Evolutionary conservation across 2,113 vertebrate species (phyloP).

Genomic region (Prionailurus bengalensis): DNA sequence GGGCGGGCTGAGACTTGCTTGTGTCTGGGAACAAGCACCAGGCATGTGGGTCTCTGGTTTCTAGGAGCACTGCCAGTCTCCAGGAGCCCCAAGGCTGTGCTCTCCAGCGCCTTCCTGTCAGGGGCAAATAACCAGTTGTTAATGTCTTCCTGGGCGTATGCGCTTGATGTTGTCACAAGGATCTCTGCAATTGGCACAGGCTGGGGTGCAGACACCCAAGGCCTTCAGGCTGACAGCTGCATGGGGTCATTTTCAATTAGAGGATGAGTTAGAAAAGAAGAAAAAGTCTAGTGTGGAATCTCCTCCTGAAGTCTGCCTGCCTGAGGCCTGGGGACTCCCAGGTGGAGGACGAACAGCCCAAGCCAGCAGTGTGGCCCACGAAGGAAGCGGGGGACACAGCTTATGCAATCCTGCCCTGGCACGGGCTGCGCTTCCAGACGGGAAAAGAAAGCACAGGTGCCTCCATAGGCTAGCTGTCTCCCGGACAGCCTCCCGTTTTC

Average conservation of each 20-base stretch:
- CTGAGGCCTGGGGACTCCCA: background rate
- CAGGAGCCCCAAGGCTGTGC: background rate
- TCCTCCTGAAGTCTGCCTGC: background rate
- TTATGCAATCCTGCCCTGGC: background rate
- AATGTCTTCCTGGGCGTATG: constrained; percentile 54
- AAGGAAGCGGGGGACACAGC: background rate
- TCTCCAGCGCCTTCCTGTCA: background rate
- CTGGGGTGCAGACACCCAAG: background rate
- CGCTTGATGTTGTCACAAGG: constrained; percentile 40
- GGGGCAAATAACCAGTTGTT: constrained; percentile 29
- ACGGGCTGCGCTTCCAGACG: background rate
- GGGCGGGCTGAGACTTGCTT: background rate
- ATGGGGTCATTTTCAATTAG: constrained; percentile 59
- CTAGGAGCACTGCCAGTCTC: background rate
- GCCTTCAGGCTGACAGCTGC: constrained; percentile 56
- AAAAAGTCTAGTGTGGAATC: background rate
- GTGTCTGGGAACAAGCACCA: background rate
- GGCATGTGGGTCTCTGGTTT: background rate
- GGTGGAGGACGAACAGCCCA: background rate
- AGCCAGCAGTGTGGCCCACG: background rate
- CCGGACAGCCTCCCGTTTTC: background rate
- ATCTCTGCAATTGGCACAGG: constrained; percentile 4
- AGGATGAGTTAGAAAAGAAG: constrained; percentile 22
- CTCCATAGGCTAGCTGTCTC: background rate
- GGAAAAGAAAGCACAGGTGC: background rate